Evolutionary conservation across 2,888 invertebrate genomes (phyloP).

Genomic region (Lutraria lutraria): DNA sequence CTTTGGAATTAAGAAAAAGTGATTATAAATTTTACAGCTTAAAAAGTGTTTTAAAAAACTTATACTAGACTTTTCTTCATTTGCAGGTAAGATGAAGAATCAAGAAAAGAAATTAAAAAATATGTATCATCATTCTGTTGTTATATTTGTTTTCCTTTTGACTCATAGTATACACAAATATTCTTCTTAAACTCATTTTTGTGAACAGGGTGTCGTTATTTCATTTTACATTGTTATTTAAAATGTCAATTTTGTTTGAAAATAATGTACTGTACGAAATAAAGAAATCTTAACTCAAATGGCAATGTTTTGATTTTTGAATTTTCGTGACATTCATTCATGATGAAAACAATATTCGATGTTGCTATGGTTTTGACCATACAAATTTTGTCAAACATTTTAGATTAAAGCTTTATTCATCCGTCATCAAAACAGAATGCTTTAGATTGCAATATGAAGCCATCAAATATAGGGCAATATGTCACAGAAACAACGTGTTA

Average conservation of each 20-base stretch:
- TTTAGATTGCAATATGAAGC: too few species aligned
- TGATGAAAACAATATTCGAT: not conserved
- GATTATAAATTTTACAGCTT: too few species aligned
- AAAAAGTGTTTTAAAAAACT: too few species aligned
- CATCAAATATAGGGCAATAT: too few species aligned
- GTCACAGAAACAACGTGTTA: too few species aligned
- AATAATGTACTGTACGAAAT: not conserved
- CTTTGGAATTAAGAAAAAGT: too few species aligned
- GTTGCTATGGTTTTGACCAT: not conserved
- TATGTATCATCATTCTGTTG: not conserved
- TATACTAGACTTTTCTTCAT: not conserved
- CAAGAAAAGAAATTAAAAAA: not conserved
- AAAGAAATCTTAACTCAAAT: not conserved
- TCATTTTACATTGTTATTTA: not conserved
- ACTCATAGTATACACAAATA: not conserved
- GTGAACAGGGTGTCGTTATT: not conserved
- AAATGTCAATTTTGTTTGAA: not conserved
- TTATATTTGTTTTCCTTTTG: not conserved
- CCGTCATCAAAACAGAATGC: too few species aligned
- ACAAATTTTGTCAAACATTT: not conserved
- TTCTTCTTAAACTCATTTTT: not conserved
- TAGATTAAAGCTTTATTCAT: too few species aligned
- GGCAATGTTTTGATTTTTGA: not conserved
- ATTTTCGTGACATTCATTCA: not conserved
- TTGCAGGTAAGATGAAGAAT: slow-evolving; percentile 1